Percentiles rank a stretch among this genome's conserved stretches.
Evolutionary conservation across 2,797 vertebrate genomes (phyloP).

Genomic region (Rhinogobio ventralis): DNA sequence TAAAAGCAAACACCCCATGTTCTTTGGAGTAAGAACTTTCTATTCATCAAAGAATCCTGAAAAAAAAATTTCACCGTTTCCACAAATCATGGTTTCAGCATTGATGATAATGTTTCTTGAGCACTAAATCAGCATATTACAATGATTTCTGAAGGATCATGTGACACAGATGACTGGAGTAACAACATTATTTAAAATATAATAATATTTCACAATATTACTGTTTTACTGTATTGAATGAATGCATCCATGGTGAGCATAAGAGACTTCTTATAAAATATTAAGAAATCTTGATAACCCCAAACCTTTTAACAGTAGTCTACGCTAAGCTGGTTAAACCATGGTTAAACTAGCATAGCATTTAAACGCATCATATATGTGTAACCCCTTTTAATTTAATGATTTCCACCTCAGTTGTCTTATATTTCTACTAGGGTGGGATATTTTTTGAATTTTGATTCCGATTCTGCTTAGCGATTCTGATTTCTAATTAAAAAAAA

Average conservation of each 20-base stretch:
- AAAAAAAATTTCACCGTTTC: background rate
- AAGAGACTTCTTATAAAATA: background rate
- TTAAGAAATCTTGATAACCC: background rate
- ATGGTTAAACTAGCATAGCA: background rate
- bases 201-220: background rate
- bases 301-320: background rate
- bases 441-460: too few relatives aligned
- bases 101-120: background rate
- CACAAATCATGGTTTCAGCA: background rate
- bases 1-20: background rate
- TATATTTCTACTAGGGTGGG: background rate
- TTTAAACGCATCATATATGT: background rate
- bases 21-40: background rate
- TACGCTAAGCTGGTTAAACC: background rate
- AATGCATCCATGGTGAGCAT: background rate
- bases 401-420: background rate
- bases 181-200: background rate
- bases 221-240: background rate
- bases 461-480: too few relatives aligned
- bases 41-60: background rate
- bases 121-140: background rate
- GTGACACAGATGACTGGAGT: background rate
- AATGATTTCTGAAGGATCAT: background rate
- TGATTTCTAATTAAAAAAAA: too few relatives aligned
- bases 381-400: background rate